Percentiles rank a stretch among this genome's conserved stretches.
These are phyloP conservation scores for Zaprionus vittiger DNA, from an alignment of 1,140 invertebrate genomes.

Conservation along the genomic window DNA sequence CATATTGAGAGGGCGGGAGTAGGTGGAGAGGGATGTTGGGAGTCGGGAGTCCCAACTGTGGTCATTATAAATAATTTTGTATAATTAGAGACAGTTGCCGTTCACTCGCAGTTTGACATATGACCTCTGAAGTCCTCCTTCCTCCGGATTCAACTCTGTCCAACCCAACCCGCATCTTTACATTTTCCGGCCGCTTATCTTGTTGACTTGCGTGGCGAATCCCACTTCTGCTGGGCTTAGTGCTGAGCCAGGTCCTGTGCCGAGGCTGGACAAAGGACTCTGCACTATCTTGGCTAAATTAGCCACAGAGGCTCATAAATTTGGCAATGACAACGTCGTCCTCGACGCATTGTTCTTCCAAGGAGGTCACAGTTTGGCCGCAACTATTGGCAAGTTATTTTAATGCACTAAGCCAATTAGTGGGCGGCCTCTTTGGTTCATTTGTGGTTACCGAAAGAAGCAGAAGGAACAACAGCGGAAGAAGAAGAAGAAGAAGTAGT, in stretches of 20 bases:
- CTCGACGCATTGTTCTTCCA: slow-evolving; percentile 54
- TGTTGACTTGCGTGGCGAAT: slow-evolving; percentile 46
- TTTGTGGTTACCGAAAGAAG: slow-evolving; percentile 52
- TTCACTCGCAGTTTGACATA: slow-evolving; percentile 68
- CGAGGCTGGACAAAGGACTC: slow-evolving; percentile 60
- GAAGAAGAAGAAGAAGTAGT: background rate
- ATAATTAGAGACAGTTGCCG: slow-evolving; percentile 80
- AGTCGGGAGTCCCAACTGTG: slow-evolving; percentile 28
- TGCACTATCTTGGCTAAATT: slow-evolving; percentile 72
- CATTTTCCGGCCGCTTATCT: slow-evolving; percentile 38
- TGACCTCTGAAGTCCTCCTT: slow-evolving; percentile 26
- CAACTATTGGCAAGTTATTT: slow-evolving; percentile 82
- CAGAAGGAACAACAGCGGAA: background rate
- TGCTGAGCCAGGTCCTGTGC: slow-evolving; percentile 31
- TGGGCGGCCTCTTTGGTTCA: slow-evolving; percentile 68
- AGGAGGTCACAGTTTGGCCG: slow-evolving; percentile 49
- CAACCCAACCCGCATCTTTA: background rate
- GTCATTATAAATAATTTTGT: slow-evolving; percentile 81
- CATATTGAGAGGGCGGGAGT: background rate
- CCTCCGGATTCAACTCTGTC: background rate
- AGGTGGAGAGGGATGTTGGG: background rate
- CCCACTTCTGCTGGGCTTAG: slow-evolving; percentile 70
- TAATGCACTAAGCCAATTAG: slow-evolving; percentile 82
- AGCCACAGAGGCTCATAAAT: slow-evolving; percentile 79
- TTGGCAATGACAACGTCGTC: slow-evolving; percentile 68